These are phyloP conservation scores for Bucorvus abyssinicus DNA, from an alignment of 2,797 vertebrate genomes.

Conservation along the genomic window DNA sequence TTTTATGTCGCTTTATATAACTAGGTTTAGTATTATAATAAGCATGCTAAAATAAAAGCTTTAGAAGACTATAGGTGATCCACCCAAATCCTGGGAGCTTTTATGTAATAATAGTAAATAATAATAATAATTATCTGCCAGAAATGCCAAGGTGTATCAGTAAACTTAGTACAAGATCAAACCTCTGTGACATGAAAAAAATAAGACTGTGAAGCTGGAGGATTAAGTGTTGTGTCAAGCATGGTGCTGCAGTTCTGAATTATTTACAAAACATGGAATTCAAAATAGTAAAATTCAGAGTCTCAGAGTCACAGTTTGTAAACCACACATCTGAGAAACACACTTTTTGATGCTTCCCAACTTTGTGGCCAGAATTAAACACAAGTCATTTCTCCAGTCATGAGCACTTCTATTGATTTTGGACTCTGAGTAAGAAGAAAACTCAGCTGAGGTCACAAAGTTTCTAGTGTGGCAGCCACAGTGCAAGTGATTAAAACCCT, in stretches of 20 bases:
- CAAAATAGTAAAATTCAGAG: conserved; percentile 38
- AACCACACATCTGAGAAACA: conserved; percentile 31
- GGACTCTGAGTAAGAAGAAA: conserved; percentile 58
- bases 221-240: conserved; percentile 35
- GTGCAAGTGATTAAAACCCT: conserved; percentile 70
- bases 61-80: not conserved
- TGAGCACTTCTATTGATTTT: conserved; percentile 72
- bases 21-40: not conserved
- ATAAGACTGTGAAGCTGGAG: not conserved
- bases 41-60: not conserved
- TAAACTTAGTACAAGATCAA: not conserved
- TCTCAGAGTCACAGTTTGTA: conserved; percentile 14
- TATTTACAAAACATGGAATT: conserved; percentile 55
- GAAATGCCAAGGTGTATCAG: not conserved
- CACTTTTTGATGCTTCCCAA: conserved; percentile 11
- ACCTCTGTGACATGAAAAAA: not conserved
- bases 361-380: conserved; percentile 52
- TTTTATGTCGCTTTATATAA: not conserved
- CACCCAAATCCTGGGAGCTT: not conserved
- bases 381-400: conserved; percentile 20
- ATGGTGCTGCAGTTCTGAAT: conserved; percentile 22
- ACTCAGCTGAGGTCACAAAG: conserved; percentile 58
- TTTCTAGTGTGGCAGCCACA: conserved; percentile 52
- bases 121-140: not conserved
- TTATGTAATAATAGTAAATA: not conserved